Base-by-base conservation (phyloP, 2,797 vertebrate genomes). In the Caiman crocodilus region DNA sequence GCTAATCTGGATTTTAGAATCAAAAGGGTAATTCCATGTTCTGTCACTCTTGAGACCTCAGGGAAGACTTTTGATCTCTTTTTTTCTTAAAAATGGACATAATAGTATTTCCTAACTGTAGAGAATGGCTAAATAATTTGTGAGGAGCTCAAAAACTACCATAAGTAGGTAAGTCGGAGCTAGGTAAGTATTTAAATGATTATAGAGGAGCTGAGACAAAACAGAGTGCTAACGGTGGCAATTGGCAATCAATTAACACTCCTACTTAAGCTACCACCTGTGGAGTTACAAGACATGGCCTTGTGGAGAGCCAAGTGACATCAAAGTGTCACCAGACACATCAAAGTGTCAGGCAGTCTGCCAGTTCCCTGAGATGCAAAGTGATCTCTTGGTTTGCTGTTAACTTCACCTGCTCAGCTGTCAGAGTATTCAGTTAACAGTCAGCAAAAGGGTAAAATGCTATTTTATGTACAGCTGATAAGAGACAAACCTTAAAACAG, bases 401-500 rank as follows among this genome's bases (percentile, higher is more conserved):
- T 8, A 30, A 91, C 85, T 81, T 91, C 58, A 92, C 90, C 56
- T 56, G 80, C 59, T 79, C 74, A 86, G 85, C 26, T 90, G 80
- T 59, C 30, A 26, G 63, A 90, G 35, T 78, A 82, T 71, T 63
- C 50, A 85, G 79, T 50, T 50, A 10, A 57, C 4, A 20, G 20
- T 79, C 30, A 50, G 10, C 42, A 50, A 50, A 50, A 50, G 42
- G 42, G 42, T 50, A 50, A 50, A 50, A 50, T 50, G 42, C 42
- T 50, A 50, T 50, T 50, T 50, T 50, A 50, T 50, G 42, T 50
- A 50, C 42, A 50, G 42, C 42, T 50, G 42, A 50, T 50, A 50
- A 50, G 42, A 50, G 42, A 50, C 17, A 76, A 86, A 28, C 28
- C 20, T 58, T 84, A 79, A 82, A 96, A 82, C 25, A 88, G 85